Evolutionary conservation across 2,888 invertebrate species (phyloP), one percentile per base, ranked within the genome.

Genomic region (Drosophila anomalata): DNA sequence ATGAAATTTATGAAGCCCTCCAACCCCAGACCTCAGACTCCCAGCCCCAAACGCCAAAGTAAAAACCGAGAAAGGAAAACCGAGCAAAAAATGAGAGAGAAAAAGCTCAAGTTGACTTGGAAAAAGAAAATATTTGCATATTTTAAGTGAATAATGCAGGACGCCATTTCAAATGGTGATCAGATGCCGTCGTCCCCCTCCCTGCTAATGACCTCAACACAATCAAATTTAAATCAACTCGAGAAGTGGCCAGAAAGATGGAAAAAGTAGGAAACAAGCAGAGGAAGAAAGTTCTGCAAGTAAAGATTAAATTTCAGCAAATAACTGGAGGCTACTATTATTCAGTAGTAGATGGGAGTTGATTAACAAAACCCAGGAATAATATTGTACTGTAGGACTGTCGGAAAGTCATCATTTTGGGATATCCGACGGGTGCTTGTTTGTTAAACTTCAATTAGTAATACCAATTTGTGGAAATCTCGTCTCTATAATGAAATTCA

Each of bases 371-470:
- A 12, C 17, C n/a, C 9, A 7, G 3, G 11, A 31, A 17, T 4
- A n/a, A 12, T 39, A 14, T 2, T 17, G 3, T 3, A 14, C 7
- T 17, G 3, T 3, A 12, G 12, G 12, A n/a, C n/a, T 31, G 50
- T 31, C 14, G 17, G 14, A 5, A 17, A 31, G 17, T 42, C 31
- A 31, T 29, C 29, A 17, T 17, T 31, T 48, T 22, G 7, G 22
- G 17, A 12, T 31, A 7, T 33, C 47, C 20, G n/a, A 41, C 9
- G 41, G 12, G 14, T n/a, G 29, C 46, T 36, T 76, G 75, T 70
- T 81, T 76, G 76, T 86, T 77, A 75, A 73, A 72, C 84, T 79
- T 76, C 87, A 86, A 83, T 83, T 84, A 76, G 76, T 67, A 60
- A 52, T 77, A 80, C 54, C 73, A 79, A 71, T 75, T 84, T 78